These are phyloP conservation scores for Aldrovandia affinis DNA, from an alignment of 2,797 vertebrate species.

Conservation along the genomic window DNA sequence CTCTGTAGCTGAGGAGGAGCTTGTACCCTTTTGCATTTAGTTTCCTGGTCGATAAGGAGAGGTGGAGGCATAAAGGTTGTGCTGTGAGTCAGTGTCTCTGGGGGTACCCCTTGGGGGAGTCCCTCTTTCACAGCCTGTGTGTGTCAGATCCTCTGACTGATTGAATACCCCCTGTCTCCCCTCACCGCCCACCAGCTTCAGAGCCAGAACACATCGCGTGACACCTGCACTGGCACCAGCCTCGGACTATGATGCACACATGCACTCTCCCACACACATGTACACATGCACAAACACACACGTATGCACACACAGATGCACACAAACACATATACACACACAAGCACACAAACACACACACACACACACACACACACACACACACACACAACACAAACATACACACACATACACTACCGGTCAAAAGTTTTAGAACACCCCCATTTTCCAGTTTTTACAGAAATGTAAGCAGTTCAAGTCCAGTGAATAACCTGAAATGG, in stretches of 20 bases:
- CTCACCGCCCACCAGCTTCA: not conserved
- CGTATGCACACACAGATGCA: not conserved
- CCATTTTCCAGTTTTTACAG: too few relatives aligned
- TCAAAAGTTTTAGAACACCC: too few relatives aligned
- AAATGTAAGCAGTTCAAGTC: too few relatives aligned
- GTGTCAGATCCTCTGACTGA: conserved; percentile 24
- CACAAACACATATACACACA: conserved; percentile 1
- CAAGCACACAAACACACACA: not conserved
- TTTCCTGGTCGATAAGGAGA: not conserved
- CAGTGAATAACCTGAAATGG: too few relatives aligned
- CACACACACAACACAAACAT: not conserved
- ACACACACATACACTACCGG: too few relatives aligned
- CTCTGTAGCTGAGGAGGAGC: not conserved
- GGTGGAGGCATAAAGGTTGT: not conserved
- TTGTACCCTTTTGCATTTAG: not conserved
- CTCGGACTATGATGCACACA: not conserved
- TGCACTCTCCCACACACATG: not conserved
- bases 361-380: not conserved
- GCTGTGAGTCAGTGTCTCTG: conserved; percentile 21
- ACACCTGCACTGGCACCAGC: conserved; percentile 6
- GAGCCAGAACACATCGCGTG: not conserved
- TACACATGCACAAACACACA: not conserved
- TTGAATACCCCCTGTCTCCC: not conserved
- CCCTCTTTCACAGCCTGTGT: conserved; percentile 6
- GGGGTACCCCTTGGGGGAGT: conserved; percentile 27